Conservation (phyloP, 2,797 vertebrate species). For the Oryzias sinensis region DNA sequence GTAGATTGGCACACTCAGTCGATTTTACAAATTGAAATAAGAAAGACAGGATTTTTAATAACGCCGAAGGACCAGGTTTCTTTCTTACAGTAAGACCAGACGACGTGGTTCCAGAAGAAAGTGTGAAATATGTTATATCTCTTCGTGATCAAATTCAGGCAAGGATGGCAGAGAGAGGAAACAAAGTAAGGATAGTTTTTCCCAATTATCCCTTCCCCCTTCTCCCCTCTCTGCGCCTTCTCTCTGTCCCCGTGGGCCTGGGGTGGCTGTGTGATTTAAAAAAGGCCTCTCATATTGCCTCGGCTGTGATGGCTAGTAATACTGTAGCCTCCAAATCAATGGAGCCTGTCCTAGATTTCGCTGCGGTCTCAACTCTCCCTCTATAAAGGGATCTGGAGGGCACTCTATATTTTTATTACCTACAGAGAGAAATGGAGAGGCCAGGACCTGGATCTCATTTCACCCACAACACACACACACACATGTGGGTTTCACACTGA, state of each 20-base stretch:
- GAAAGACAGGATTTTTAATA: neutral
- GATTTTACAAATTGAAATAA: no score
- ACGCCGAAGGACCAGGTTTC: slow-evolving; percentile 4
- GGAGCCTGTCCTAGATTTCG: slow-evolving; percentile 79
- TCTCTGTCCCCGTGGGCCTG: slow-evolving; percentile 58
- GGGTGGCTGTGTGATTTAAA: slow-evolving; percentile 70
- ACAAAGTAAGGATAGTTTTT: slow-evolving; percentile 57
- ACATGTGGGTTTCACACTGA: slow-evolving; percentile 3
- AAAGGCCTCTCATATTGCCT: slow-evolving; percentile 78
- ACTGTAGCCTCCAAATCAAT: slow-evolving; percentile 81
- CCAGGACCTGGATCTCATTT: slow-evolving; percentile 74
- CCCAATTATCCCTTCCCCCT: slow-evolving; percentile 41
- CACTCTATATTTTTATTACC: slow-evolving; percentile 81
- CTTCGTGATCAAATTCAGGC: slow-evolving; percentile 22
- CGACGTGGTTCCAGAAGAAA: slow-evolving; percentile 14
- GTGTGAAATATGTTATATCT: slow-evolving; percentile 27
- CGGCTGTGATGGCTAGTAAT: slow-evolving; percentile 77
- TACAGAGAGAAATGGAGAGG: slow-evolving; percentile 77
- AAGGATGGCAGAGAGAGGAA: slow-evolving; percentile 31
- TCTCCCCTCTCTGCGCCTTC: slow-evolving; percentile 23
- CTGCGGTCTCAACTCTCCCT: slow-evolving; percentile 72
- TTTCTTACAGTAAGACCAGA: slow-evolving; percentile 14
- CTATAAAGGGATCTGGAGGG: slow-evolving; percentile 81
- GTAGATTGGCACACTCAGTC: no score
- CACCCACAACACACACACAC: slow-evolving; percentile 41